These are phyloP conservation scores for Drosophila bifasciata DNA, from an alignment of 1,140 invertebrate genomes.

Conservation along the genomic window DNA sequence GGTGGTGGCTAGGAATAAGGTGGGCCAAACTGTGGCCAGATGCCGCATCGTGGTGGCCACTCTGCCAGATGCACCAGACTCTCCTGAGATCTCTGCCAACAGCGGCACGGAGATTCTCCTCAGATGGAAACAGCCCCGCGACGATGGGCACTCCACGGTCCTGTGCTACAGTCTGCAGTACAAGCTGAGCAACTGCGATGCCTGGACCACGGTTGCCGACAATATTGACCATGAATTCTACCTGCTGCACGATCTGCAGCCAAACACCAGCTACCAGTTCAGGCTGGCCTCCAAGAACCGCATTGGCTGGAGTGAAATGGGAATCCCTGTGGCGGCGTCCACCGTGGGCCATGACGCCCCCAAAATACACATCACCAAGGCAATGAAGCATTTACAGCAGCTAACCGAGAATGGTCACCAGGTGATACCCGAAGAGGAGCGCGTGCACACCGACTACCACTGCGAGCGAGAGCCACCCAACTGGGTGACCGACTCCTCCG, in stretches of 20 bases:
- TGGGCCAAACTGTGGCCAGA: constrained; percentile 90
- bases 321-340: constrained; percentile 89
- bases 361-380: constrained; percentile 90
- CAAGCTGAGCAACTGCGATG: constrained; percentile 89
- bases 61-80: constrained; percentile 92
- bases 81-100: constrained; percentile 91
- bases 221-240: constrained; percentile 98
- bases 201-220: constrained; percentile 94
- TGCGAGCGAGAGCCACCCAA: constrained; percentile 90
- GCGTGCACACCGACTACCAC: constrained; percentile 88
- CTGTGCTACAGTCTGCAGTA: constrained; percentile 94
- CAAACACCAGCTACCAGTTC: constrained; percentile 94
- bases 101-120: constrained; percentile 95
- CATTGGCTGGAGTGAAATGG: constrained; percentile 96
- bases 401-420: constrained; percentile 91
- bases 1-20: constrained; percentile 95
- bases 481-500: constrained; percentile 88
- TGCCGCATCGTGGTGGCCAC: constrained; percentile 90
- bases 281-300: constrained; percentile 94
- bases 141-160: constrained; percentile 93
- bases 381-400: constrained; percentile 93
- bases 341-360: constrained; percentile 88
- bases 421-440: constrained; percentile 87
- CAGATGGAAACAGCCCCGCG: constrained; percentile 94
- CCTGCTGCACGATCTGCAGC: constrained; percentile 90